phyloP scores from a whole-genome alignment of 1,140 invertebrate species.

The Drosophila funebris region DNA sequence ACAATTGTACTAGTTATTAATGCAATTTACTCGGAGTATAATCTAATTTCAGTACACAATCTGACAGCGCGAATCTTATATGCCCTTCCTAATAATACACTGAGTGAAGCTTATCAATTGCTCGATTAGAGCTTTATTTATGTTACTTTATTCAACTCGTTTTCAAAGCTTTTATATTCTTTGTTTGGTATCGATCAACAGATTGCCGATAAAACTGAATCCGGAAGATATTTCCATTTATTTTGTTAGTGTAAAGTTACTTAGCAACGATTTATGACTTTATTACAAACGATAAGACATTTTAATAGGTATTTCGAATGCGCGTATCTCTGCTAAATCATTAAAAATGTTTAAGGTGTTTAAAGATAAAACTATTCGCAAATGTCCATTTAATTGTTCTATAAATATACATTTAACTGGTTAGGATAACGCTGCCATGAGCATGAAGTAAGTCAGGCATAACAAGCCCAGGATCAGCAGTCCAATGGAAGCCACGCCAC shows the following conservation, averaged over 20 bases:
- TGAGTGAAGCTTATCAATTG: neutral
- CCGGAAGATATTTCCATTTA: neutral
- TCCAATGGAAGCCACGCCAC: constrained; percentile 50
- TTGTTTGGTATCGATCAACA: neutral
- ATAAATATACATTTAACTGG: neutral
- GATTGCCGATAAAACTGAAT: neutral
- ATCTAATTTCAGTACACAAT: constrained; percentile 6
- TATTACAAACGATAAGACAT: constrained; percentile 6
- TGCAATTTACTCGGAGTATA: constrained; percentile 14
- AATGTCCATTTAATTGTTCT: neutral
- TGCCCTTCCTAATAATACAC: neutral
- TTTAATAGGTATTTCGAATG: neutral
- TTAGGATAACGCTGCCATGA: constrained; percentile 64
- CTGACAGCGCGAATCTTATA: neutral
- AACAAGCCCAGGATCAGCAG: constrained; percentile 47
- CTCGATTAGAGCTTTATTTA: neutral
- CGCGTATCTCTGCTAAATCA: neutral
- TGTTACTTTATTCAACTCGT: neutral
- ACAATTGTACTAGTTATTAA: constrained; percentile 18
- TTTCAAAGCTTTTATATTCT: neutral
- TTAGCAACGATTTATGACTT: neutral
- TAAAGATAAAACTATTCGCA: neutral
- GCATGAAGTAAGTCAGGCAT: constrained; percentile 44
- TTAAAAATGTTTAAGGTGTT: neutral
- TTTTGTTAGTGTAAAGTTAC: neutral